Evolutionary conservation across 1,140 invertebrate species (phyloP).

Genomic region (Dendroctonus ponderosae): DNA sequence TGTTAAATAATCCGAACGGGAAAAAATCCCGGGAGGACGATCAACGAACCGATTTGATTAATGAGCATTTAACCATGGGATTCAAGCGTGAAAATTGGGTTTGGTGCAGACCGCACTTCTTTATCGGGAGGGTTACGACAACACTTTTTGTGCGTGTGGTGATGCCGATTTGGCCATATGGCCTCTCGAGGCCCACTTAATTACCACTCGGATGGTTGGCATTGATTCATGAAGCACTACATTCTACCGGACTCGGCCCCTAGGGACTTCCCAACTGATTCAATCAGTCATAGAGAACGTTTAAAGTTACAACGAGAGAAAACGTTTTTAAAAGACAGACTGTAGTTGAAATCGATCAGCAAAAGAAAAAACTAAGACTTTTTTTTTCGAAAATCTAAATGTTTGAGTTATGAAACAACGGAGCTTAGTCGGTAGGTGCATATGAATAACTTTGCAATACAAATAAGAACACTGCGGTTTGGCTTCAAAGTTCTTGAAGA

Average conservation of each 20-base stretch:
- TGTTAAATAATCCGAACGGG: too few relatives aligned
- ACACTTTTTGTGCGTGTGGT: conserved; percentile 15
- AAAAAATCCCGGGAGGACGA: too few relatives aligned
- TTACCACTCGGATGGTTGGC: conserved; percentile 29
- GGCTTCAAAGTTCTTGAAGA: too few relatives aligned
- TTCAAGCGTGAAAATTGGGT: conserved; percentile 13
- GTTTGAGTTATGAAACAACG: too few relatives aligned
- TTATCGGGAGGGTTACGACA: conserved; percentile 6
- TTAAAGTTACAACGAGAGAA: too few relatives aligned
- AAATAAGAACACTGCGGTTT: too few relatives aligned
- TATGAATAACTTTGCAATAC: too few relatives aligned
- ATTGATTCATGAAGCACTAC: conserved; percentile 30
- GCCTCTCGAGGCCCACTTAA: conserved; percentile 39
- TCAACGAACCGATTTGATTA: neutral
- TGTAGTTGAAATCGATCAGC: too few relatives aligned
- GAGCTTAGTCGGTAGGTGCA: too few relatives aligned
- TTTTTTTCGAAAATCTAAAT: too few relatives aligned
- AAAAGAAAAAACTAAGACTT: too few relatives aligned
- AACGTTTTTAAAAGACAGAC: too few relatives aligned
- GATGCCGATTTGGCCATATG: conserved; percentile 39
- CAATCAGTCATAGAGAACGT: neutral
- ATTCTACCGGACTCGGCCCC: conserved; percentile 8
- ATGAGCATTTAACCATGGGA: neutral
- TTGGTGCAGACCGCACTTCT: conserved; percentile 10
- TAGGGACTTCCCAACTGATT: conserved; percentile 5